phyloP scores from a whole-genome alignment of 2,888 invertebrate genomes.

The Heliconius sara region DNA sequence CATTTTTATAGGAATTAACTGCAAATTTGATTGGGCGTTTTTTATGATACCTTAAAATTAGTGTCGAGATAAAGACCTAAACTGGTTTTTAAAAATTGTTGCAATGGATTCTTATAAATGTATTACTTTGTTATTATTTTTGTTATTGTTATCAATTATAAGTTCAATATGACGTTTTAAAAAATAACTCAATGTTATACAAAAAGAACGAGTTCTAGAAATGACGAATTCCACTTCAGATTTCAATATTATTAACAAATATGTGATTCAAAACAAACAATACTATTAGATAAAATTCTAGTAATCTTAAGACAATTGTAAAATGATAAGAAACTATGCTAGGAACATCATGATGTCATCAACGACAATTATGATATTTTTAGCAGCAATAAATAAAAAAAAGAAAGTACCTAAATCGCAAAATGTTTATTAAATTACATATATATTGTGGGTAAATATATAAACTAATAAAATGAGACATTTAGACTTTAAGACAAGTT shows the following conservation, averaged over 20 bases:
- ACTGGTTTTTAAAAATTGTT: background rate
- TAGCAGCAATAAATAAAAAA: too few relatives aligned
- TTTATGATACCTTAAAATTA: background rate
- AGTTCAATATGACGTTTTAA: background rate
- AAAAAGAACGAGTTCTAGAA: background rate
- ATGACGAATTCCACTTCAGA: slow-evolving; percentile 7
- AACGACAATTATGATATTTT: background rate
- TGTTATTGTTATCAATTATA: background rate
- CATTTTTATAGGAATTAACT: background rate
- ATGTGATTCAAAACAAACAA: background rate
- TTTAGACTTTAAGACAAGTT: too few relatives aligned
- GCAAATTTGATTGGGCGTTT: background rate
- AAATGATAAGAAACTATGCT: slow-evolving; percentile 16
- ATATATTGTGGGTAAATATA: background rate
- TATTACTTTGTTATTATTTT: background rate
- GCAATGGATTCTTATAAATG: background rate
- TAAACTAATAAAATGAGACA: background rate
- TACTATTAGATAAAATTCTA: slow-evolving; percentile 8
- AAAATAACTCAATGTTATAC: background rate
- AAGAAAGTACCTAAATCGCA: too few relatives aligned
- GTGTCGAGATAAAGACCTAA: background rate
- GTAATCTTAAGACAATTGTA: slow-evolving; percentile 1
- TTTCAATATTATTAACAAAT: background rate
- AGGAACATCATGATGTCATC: slow-evolving; percentile 1
- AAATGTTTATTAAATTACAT: background rate